Base-by-base conservation (phyloP, 2,797 vertebrate species). In the Fistularia tabacaria region DNA sequence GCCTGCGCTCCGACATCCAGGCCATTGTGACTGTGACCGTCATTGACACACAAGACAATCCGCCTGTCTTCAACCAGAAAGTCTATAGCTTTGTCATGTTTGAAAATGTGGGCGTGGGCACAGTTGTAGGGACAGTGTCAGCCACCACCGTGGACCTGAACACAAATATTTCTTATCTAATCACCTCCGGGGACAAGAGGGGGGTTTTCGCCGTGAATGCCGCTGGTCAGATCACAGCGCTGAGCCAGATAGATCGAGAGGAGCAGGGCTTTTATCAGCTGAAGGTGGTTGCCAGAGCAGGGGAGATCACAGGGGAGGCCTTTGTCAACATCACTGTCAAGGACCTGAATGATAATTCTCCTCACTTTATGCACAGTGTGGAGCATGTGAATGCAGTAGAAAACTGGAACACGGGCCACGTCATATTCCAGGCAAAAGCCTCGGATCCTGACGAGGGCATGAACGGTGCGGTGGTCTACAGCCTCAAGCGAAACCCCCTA, bases 291-390 rank as follows among this genome's bases (percentile, higher is more conserved):
- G 96, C 96, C 55, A 93, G 93, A 62, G 95, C 93, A 14, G 96
- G 95, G 10, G 90, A 92, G 0, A 90, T 98, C 78, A 94, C 94
- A 7, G 97, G 97, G 1, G 94, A 98, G 36, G 79, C 94, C 0
- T 37, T 92, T 64, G 94, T 98, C 37, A 99, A 98, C 72, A 91
- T 99, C 76, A 98, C 95, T 0, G 93, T 99, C 14, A 98, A 94
- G 85, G 97, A 99, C 76, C 74, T 99, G 65, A 99, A 99, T 68
- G 97, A 99, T 76, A 98, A 99, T 7, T 91, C 94, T 1, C 97
- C 97, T 3, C 92, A 88, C 63, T 99, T 99, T 1, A 56, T 94
- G 54, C 94, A 98, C 0, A 64, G 89, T 0, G 91, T 93, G 38
- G 97, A 98, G 86, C 94, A 93, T 11, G 92, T 98, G 49, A 93